phyloP scores from a whole-genome alignment of 2,888 invertebrate genomes.

The Cynaeus angustus region DNA sequence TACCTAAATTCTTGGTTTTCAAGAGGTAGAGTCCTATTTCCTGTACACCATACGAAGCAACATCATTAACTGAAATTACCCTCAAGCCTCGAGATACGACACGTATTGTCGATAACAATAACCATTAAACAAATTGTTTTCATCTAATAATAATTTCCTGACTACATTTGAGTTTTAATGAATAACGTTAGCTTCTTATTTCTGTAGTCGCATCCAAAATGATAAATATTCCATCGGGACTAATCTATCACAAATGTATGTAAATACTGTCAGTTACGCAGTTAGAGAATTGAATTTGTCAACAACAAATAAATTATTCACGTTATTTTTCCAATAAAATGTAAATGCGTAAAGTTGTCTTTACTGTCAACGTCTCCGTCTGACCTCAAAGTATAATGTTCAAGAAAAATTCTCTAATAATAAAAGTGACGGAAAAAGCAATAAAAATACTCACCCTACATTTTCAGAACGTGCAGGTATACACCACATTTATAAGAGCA shows the following conservation, averaged over 20 bases:
- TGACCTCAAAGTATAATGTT: slow-evolving; percentile 4
- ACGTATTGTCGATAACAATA: no score
- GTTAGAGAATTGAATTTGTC: slow-evolving; percentile 15
- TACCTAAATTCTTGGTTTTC: no score
- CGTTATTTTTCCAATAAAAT: slow-evolving; percentile 9
- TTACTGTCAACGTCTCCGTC: slow-evolving; percentile 10
- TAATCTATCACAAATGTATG: slow-evolving; percentile 1
- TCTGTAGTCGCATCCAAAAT: no score
- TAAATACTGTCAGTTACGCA: neutral
- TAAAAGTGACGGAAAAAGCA: slow-evolving; percentile 8
- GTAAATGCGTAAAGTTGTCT: slow-evolving; percentile 5
- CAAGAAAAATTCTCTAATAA: slow-evolving; percentile 3
- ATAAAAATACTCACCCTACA: slow-evolving; percentile 8
- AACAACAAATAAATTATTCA: slow-evolving; percentile 28
- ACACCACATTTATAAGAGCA: neutral
- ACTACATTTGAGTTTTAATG: no score
- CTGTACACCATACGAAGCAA: no score
- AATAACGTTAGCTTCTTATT: no score
- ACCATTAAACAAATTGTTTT: no score
- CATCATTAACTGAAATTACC: no score
- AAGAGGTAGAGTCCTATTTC: no score
- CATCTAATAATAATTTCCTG: no score
- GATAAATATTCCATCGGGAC: no score
- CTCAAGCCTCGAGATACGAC: no score
- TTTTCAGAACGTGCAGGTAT: slow-evolving; percentile 3